Base-by-base conservation (phyloP, 2,113 vertebrate species). In the Gasterosteus nipponicus region DNA sequence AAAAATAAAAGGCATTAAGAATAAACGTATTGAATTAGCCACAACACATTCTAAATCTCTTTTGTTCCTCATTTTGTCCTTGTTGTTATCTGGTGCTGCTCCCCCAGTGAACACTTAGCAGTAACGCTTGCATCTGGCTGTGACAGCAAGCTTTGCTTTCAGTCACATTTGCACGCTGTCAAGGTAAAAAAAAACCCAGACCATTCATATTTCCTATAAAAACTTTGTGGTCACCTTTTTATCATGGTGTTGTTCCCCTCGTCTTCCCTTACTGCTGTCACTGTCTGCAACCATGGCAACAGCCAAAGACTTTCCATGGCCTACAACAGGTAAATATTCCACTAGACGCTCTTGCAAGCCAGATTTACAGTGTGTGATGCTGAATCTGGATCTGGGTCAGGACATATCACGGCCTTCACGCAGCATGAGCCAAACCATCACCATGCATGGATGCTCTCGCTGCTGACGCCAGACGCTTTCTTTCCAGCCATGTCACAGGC, bases 301-400 rank as follows among this genome's bases (percentile, higher is more conserved):
- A 94, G 94, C 92, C 87, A 95, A 93, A 94, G 93, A 94, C 90
- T 93, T 92, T 82, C 93, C 92, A 90, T 92, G 91, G 87, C 89
- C 93, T 64, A 92, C 92, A 44, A 86, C 93, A 95, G 94, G 94
- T 95, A 95, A 95, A 92, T 94, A 95, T 92, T 71, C 81, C 77
- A 86, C 75, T 76, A 77, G 87, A 87, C 73, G 70, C 84, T 91
- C 86, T 83, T 86, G 78, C 86, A 46, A 91, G 90, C 82, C 90
- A 87, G 82, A 82, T 80, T 80, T 73, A 71, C 80, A 80, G 84
- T 83, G 78, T 74, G 79, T 77, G 81, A 82, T 87, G 85, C 81
- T 79, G 83, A 87, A 83, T 80, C 87, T 78, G 84, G 79, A 74
- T 77, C 77, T 78, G 86, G 86, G 84, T 90, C 82, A 79, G 72